These are phyloP conservation scores for Nasua narica DNA, from an alignment of 2,797 vertebrate genomes.

Conservation along the genomic window DNA sequence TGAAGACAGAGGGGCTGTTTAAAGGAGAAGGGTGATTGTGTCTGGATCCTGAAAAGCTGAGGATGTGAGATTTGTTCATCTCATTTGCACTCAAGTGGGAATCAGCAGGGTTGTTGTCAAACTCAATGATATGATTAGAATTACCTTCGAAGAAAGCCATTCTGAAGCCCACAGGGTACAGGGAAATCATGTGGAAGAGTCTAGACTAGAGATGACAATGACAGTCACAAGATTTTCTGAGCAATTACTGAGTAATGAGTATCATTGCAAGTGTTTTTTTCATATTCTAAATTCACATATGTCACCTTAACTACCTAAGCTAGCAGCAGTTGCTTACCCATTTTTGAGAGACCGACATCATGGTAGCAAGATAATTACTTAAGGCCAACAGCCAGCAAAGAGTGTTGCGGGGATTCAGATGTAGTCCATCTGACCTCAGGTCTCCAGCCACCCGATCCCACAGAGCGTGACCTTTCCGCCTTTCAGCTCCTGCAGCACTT, in stretches of 20 bases:
- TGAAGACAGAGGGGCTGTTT: background rate
- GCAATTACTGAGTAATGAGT: background rate
- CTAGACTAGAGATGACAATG: background rate
- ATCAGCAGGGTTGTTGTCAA: background rate
- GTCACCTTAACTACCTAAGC: background rate
- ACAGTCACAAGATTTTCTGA: background rate
- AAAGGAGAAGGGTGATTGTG: background rate
- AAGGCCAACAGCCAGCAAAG: background rate
- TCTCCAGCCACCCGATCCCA: background rate
- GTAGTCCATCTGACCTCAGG: background rate
- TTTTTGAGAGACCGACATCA: background rate
- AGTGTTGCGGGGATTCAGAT: background rate
- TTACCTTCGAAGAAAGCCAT: background rate
- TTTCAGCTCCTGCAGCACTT: background rate
- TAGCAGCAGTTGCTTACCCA: background rate
- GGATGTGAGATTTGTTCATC: background rate
- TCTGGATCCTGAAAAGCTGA: background rate
- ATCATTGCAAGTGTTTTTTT: background rate
- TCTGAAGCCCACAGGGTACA: background rate
- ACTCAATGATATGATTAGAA: background rate
- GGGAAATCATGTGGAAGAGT: background rate
- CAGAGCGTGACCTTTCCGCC: background rate
- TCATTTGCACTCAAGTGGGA: background rate
- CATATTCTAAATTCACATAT: background rate
- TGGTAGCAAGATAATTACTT: background rate